Evolutionary conservation across 2,113 vertebrate genomes (phyloP).

Genomic region (Ophthalmolycus amberensis): DNA sequence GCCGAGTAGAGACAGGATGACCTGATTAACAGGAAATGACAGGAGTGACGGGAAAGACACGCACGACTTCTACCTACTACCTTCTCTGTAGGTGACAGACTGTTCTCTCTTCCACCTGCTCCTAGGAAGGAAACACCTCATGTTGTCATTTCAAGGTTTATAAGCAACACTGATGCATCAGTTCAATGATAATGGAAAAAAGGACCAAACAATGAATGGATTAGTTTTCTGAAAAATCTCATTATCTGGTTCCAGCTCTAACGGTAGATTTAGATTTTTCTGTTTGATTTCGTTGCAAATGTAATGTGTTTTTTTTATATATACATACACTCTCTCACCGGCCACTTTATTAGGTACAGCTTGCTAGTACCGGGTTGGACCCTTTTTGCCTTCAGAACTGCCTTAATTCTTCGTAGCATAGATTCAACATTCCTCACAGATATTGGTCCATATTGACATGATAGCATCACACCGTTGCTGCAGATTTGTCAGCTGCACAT

Average conservation of each 20-base stretch:
- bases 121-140: neutral
- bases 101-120: neutral
- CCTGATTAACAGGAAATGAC: conserved; percentile 69
- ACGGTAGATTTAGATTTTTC: too few relatives aligned
- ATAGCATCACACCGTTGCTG: too few relatives aligned
- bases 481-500: too few relatives aligned
- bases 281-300: too few relatives aligned
- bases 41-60: conserved; percentile 39
- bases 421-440: too few relatives aligned
- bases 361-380: too few relatives aligned
- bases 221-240: neutral
- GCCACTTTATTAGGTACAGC: too few relatives aligned
- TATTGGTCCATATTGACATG: too few relatives aligned
- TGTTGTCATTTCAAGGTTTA: neutral
- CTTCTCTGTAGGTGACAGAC: conserved; percentile 9
- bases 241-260: neutral
- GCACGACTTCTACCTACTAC: conserved; percentile 35
- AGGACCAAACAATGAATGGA: neutral
- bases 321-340: too few relatives aligned
- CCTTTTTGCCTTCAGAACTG: too few relatives aligned
- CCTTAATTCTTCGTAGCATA: too few relatives aligned
- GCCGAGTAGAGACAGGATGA: conserved; percentile 49
- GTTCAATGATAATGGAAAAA: neutral
- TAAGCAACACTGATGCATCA: neutral
- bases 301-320: too few relatives aligned